phyloP scores from a whole-genome alignment of 2,797 vertebrate species.

The Epinephelus awoara region DNA sequence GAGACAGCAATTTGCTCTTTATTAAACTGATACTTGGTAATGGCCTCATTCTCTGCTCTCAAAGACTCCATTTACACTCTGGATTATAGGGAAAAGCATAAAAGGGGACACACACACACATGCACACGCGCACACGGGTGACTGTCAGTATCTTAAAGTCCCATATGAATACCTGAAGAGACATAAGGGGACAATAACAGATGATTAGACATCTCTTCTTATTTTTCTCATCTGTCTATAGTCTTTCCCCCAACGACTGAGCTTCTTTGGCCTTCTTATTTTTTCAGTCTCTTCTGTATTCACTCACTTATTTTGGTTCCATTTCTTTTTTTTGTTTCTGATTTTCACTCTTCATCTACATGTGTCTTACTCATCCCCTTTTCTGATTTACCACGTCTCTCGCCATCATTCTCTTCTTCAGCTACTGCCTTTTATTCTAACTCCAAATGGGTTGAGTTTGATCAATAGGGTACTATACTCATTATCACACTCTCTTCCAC shows the following conservation, averaged over 20 bases:
- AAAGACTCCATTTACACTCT: constrained; percentile 89
- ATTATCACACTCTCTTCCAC: constrained; percentile 69
- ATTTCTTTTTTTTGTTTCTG: constrained; percentile 39
- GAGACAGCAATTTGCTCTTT: constrained; percentile 84
- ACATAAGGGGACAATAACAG: constrained; percentile 65
- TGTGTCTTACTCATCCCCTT: constrained; percentile 46
- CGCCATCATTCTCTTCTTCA: constrained; percentile 67
- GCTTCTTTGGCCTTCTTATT: constrained; percentile 2
- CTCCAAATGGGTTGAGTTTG: constrained; percentile 79
- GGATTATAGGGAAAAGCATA: constrained; percentile 81
- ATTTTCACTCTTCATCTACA: constrained; percentile 35
- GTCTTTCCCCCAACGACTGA: constrained; percentile 7
- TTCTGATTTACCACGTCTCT: constrained; percentile 58
- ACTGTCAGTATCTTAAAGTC: constrained; percentile 75
- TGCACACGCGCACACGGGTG: constrained; percentile 40
- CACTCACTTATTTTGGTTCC: constrained; percentile 39
- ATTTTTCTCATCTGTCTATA: constrained; percentile 39
- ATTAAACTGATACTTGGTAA: constrained; percentile 90
- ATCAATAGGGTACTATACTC: constrained; percentile 81
- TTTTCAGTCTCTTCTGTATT: constrained; percentile 29
- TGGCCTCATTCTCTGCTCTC: constrained; percentile 89
- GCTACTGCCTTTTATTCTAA: constrained; percentile 77
- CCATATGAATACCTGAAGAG: constrained; percentile 79
- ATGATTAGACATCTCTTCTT: constrained; percentile 66
- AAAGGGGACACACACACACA: constrained; percentile 68